phyloP scores from a whole-genome alignment of 1,140 invertebrate genomes.

The Psilanteris sp. region DNA sequence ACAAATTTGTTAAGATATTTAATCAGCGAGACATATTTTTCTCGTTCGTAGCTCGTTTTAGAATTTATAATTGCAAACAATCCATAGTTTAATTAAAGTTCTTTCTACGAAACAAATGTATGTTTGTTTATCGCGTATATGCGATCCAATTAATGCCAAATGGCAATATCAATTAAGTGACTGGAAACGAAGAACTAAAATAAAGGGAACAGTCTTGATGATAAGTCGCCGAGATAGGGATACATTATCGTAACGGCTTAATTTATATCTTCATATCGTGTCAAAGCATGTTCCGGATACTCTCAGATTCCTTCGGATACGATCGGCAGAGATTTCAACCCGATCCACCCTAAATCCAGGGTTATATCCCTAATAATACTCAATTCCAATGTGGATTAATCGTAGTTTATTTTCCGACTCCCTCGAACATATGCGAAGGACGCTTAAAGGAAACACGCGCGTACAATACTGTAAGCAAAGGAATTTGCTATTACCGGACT shows the following conservation, averaged over 20 bases:
- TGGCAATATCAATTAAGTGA: constrained; percentile 72
- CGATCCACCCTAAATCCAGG: constrained; percentile 75
- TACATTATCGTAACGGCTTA: background rate
- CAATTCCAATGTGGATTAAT: constrained; percentile 80
- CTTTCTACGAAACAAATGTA: background rate
- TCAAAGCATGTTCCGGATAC: constrained; percentile 30
- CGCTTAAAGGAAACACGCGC: constrained; percentile 58
- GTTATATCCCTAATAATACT: constrained; percentile 78
- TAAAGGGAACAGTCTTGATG: constrained; percentile 71
- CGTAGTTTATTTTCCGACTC: constrained; percentile 74
- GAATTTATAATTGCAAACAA: constrained; percentile 28
- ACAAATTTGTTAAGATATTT: constrained; percentile 44
- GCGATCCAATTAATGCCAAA: constrained; percentile 63
- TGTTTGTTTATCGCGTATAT: constrained; percentile 32
- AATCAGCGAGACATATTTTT: constrained; percentile 25
- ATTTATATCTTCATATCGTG: constrained; percentile 37
- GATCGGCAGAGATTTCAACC: constrained; percentile 75
- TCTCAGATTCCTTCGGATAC: constrained; percentile 75
- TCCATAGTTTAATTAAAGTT: constrained; percentile 27
- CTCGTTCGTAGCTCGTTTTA: constrained; percentile 9
- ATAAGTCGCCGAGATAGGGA: constrained; percentile 73
- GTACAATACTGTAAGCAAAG: constrained; percentile 41
- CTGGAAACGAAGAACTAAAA: constrained; percentile 64
- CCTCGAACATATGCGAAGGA: constrained; percentile 57
- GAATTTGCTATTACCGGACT: constrained; percentile 71